Percentiles rank a stretch among this genome's conserved stretches.
phyloP scores from a whole-genome alignment of 2,888 invertebrate genomes.

The Pantelozetes paolii region DNA sequence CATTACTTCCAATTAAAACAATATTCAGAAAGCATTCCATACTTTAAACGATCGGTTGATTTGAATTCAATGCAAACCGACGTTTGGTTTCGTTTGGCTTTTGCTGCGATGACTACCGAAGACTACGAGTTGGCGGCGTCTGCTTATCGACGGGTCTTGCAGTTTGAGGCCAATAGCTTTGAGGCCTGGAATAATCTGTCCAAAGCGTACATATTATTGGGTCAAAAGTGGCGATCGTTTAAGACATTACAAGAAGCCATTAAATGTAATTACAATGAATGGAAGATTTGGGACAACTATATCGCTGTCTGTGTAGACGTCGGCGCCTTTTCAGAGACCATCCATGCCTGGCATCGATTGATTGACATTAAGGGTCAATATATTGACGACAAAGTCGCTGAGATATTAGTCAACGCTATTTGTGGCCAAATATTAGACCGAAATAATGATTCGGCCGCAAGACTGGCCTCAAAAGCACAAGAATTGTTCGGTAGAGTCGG shows the following conservation, averaged over 20 bases:
- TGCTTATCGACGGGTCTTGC: slow-evolving; percentile 79
- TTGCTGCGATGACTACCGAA: slow-evolving; percentile 70
- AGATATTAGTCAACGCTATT: slow-evolving; percentile 67
- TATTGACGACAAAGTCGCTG: slow-evolving; percentile 69
- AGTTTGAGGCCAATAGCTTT: slow-evolving; percentile 77
- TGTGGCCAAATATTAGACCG: slow-evolving; percentile 63
- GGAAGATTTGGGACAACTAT: slow-evolving; percentile 95
- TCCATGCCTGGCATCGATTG: slow-evolving; percentile 76
- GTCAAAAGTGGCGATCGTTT: slow-evolving; percentile 79
- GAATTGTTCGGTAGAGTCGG: slow-evolving; percentile 72
- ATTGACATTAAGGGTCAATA: slow-evolving; percentile 76
- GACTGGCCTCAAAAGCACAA: slow-evolving; percentile 59
- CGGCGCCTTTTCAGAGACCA: slow-evolving; percentile 74
- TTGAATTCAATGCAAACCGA: slow-evolving; percentile 80
- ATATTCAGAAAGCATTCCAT: slow-evolving; percentile 72
- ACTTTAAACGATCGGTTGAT: slow-evolving; percentile 73
- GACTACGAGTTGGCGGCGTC: slow-evolving; percentile 76
- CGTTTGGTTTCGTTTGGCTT: slow-evolving; percentile 83
- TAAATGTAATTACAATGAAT: slow-evolving; percentile 80
- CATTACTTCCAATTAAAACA: slow-evolving; percentile 67
- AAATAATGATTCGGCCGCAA: slow-evolving; percentile 52
- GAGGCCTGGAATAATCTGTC: slow-evolving; percentile 98
- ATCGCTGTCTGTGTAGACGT: slow-evolving; percentile 81
- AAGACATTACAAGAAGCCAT: slow-evolving; percentile 79
- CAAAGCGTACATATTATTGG: slow-evolving; percentile 81